Conservation (phyloP, 2,113 vertebrate genomes). For the Phrynosoma blainvillii region DNA sequence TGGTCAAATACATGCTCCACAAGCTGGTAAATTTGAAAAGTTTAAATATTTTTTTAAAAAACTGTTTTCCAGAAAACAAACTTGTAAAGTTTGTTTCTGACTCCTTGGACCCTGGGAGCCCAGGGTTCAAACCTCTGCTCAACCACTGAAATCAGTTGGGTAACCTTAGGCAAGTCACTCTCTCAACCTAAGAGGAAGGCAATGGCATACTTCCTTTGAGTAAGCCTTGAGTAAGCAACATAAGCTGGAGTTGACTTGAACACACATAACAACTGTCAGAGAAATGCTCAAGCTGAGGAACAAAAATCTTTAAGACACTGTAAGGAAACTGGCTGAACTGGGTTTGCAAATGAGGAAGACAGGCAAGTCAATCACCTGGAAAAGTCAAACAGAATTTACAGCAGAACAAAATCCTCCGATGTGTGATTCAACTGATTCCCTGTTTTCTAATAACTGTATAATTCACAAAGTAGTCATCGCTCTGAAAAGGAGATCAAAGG, state of each 20-base stretch:
- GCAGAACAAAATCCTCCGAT: neutral
- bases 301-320: neutral
- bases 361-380: neutral
- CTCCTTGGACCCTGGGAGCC: too few relatives aligned
- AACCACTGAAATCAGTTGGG: too few relatives aligned
- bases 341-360: slow-evolving; percentile 36
- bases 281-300: neutral
- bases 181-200: too few relatives aligned
- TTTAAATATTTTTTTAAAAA: neutral
- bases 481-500: slow-evolving; percentile 75
- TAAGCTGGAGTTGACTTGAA: too few relatives aligned
- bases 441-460: neutral
- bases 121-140: too few relatives aligned
- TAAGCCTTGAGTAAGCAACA: too few relatives aligned
- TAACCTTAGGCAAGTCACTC: too few relatives aligned
- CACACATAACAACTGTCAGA: too few relatives aligned
- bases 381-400: neutral
- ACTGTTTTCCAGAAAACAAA: too few relatives aligned
- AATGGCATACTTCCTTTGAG: too few relatives aligned
- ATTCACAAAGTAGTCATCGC: neutral
- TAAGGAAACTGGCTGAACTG: slow-evolving; percentile 20
- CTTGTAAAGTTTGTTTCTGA: too few relatives aligned
- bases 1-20: neutral
- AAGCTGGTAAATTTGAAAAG: neutral
- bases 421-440: neutral